These are phyloP conservation scores for Amorpha juglandis DNA, from an alignment of 2,888 invertebrate species.

Conservation along the genomic window DNA sequence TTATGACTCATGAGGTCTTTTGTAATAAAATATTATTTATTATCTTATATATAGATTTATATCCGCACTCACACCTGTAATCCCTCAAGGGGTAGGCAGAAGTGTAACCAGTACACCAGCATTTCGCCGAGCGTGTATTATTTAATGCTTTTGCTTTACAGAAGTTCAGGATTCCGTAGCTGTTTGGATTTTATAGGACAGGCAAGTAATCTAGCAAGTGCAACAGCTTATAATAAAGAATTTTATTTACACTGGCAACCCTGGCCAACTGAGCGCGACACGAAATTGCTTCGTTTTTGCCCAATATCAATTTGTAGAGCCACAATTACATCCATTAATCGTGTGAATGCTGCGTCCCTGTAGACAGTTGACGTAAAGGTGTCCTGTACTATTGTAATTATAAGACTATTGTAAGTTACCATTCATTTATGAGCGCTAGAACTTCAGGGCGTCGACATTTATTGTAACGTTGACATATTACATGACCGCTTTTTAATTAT, in stretches of 20 bases:
- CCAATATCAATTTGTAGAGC: constrained; percentile 32
- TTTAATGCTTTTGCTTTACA: too few relatives aligned
- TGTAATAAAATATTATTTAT: too few relatives aligned
- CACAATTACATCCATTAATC: constrained; percentile 10
- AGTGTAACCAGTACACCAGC: too few relatives aligned
- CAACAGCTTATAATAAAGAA: not conserved
- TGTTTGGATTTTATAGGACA: too few relatives aligned
- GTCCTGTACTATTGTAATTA: constrained; percentile 16
- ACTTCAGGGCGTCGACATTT: constrained; percentile 15
- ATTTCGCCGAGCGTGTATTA: too few relatives aligned
- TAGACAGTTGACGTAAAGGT: constrained; percentile 27
- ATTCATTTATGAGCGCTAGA: not conserved
- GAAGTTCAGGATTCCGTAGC: too few relatives aligned
- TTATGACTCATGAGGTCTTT: too few relatives aligned
- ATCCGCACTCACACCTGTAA: too few relatives aligned
- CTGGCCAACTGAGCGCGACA: constrained; percentile 26
- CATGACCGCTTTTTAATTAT: not conserved
- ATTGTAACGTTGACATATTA: constrained; percentile 7
- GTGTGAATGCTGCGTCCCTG: constrained; percentile 20
- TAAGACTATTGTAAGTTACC: constrained; percentile 1
- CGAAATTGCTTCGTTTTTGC: constrained; percentile 36
- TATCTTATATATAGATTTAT: too few relatives aligned
- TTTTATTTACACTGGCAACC: constrained; percentile 9
- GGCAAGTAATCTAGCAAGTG: too few relatives aligned
- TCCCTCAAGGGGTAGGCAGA: too few relatives aligned